Evolutionary conservation across 53 echinoderm and acorn worm species (phyloP), one percentile per base, ranked within the genome.

Genomic region (Echinarachnius parma): DNA sequence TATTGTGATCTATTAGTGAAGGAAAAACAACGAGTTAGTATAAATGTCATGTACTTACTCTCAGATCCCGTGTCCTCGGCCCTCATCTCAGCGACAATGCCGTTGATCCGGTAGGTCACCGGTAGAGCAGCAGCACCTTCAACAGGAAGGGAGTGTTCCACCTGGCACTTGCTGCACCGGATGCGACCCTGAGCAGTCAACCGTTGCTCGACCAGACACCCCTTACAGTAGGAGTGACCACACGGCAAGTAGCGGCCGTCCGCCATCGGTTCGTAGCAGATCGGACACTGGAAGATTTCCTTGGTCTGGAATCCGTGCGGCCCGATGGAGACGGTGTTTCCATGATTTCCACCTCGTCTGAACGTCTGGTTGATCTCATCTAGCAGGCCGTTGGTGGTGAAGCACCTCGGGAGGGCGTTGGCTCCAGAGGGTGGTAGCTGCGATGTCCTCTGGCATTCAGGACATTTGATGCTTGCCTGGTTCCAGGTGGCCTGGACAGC

Each of bases 241-340:
- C 74, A 72, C 9, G 74, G 74, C 36, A 72, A 45, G 42, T 72
- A 56, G 57, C 74, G 58, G 27, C 56, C 74, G 28, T 72, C 74
- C 5, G 18, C 28, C 74, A 72, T 44, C 35, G 45, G 57, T 3
- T 18, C 36, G 25, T 56, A 56, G 57, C 74, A 72, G 42, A 72
- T 54, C 1, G 44, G 7, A 14, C 74, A 72, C 26, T 35, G 16
- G 27, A 72, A 56, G 33, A 48, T 69, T 28, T 69, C 69, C 35
- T 19, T 36, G 39, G 27, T 39, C 25, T 72, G 74, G 42, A 72
- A 72, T 19, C 74, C 74, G 26, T 72, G 55, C 5, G 13, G n/a
- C 4, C 50, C 34, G 15, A 69, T 21, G 15, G 50, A 49, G 1
- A 25, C 25, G 27, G 33, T 36, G 28, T 22, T 26, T 1, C 3